phyloP scores from a whole-genome alignment of 2,797 vertebrate genomes.

The Pteropus rufus region DNA sequence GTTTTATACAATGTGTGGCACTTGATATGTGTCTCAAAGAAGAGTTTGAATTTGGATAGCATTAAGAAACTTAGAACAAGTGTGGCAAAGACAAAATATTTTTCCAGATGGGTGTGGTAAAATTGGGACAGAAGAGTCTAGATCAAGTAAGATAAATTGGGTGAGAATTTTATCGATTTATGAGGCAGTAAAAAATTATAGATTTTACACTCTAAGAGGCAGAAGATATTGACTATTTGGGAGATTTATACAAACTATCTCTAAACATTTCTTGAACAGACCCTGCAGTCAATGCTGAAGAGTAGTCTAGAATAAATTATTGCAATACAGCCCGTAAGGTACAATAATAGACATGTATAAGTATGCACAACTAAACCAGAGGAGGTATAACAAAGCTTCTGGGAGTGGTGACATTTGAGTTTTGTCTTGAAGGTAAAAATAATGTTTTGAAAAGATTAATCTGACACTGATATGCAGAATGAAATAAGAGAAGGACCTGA shows the following conservation, averaged over 20 bases:
- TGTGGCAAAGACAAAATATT: neutral
- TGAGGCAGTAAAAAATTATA: neutral
- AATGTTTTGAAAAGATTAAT: neutral
- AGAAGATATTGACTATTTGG: neutral
- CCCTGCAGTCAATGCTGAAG: neutral
- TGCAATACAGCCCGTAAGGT: neutral
- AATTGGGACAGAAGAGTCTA: neutral
- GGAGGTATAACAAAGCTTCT: fast-evolving
- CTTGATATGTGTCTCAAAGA: neutral
- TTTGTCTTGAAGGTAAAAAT: neutral
- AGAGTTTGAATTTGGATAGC: neutral
- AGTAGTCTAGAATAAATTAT: neutral
- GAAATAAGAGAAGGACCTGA: neutral
- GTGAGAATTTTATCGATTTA: constrained; percentile 10
- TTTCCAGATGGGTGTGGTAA: neutral
- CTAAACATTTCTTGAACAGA: neutral
- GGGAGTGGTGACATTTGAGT: neutral
- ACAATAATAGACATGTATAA: neutral
- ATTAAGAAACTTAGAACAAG: neutral
- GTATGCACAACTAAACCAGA: neutral
- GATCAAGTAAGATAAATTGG: neutral
- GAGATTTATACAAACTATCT: neutral
- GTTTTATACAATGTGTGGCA: neutral
- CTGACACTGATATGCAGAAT: neutral
- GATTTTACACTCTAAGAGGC: neutral